Evolutionary conservation across 1,140 invertebrate genomes (phyloP).

Genomic region (Caerostris darwini): DNA sequence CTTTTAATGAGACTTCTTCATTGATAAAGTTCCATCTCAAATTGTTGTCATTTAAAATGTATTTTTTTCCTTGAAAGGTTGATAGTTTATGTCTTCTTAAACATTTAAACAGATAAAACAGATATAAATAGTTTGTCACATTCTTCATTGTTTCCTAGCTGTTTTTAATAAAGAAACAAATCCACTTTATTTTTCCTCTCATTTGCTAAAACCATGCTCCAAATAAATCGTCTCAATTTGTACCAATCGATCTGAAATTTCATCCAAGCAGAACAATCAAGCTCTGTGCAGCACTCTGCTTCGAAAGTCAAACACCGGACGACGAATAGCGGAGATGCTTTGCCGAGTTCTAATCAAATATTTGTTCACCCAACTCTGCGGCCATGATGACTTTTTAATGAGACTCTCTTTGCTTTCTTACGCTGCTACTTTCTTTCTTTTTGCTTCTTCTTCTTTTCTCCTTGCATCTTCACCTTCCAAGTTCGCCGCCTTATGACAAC

Average conservation of each 20-base stretch:
- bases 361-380: constrained; percentile 67
- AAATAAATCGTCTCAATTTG: constrained; percentile 13
- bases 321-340: constrained; percentile 8
- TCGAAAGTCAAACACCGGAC: constrained; percentile 58
- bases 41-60: no score
- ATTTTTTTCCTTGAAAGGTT: no score
- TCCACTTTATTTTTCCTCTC: neutral
- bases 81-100: no score
- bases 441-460: neutral
- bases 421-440: neutral
- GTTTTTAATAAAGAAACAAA: neutral
- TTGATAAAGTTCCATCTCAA: no score
- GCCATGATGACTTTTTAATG: constrained; percentile 73
- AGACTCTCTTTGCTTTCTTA: neutral
- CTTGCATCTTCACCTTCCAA: neutral
- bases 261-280: constrained; percentile 17
- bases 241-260: neutral
- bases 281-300: constrained; percentile 4
- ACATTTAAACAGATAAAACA: no score
- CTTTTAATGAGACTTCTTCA: no score
- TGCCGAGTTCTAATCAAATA: constrained; percentile 64
- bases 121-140: no score
- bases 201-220: neutral
- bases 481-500: constrained; percentile 53
- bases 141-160: no score